Conservation (phyloP, 1,140 invertebrate genomes). For the Heliconius congener region DNA sequence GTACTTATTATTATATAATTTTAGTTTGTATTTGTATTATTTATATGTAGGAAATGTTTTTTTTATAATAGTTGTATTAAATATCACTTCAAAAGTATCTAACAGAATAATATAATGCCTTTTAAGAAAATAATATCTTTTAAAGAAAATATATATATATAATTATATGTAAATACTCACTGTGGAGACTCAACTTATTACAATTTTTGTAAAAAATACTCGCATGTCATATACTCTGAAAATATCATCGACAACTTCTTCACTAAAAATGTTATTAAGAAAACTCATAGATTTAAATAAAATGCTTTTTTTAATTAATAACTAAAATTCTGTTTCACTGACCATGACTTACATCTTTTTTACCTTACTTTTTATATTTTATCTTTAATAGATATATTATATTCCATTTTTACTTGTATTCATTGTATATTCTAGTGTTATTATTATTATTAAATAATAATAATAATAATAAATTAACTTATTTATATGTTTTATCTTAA, state of each 20-base stretch:
- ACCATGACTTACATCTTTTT: background rate
- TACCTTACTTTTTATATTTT: background rate
- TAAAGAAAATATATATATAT: background rate
- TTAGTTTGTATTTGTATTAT: background rate
- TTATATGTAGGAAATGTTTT: background rate
- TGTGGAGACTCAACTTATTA: background rate
- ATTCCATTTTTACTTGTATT: background rate
- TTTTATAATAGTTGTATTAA: background rate
- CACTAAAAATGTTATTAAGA: background rate
- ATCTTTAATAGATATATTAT: background rate
- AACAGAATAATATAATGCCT: background rate
- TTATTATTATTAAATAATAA: background rate
- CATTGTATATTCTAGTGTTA: background rate
- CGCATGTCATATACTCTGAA: background rate
- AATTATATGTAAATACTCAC: background rate
- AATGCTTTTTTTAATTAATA: background rate
- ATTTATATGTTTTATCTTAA: background rate
- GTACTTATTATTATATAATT: constrained; percentile 1
- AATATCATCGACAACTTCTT: background rate
- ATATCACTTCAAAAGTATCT: background rate
- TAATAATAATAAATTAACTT: no score
- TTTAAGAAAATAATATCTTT: background rate
- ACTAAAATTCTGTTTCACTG: background rate
- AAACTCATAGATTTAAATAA: background rate
- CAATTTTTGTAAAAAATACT: background rate